Base-by-base conservation (phyloP, 2,113 vertebrate genomes). In the Colius striatus region DNA sequence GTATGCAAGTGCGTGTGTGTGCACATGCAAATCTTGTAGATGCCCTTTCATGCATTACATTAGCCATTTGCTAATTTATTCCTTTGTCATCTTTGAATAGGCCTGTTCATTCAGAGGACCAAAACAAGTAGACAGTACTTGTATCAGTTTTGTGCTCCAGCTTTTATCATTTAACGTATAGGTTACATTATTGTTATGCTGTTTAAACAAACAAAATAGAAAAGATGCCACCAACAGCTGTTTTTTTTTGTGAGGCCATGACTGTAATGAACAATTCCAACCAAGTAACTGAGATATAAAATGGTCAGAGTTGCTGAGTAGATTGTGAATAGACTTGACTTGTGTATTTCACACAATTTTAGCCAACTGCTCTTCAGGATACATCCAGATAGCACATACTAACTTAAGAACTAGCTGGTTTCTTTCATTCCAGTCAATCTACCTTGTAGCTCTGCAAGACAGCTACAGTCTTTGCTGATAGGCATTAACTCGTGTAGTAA, bases 21-120 rank as follows among this genome's bases (percentile, higher is more conserved):
- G 3, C 90, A 84, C 90, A 22, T 58, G 95, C 90, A 60, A 48
- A 88, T 67, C 92, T 68, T 51, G 84, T 88, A 84, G 91, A 73
- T 15, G 3, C 67, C 83, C 68, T 75, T 68, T 75, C 79, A 19
- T 68, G 72, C 92, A 62, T 96, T 84, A 19, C 90, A 51, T 96
- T 94, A 90, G 83, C 89, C 93, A 76, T 94, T 90, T 87, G 89
- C 94, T 97, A 96, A 97, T 97, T 95, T 95, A 93, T 96, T 97
- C 91, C 66, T 95, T 89, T 97, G 94, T 92, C 89, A 82, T 94
- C 92, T 94, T 87, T 83, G 77, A 92, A 71, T 87, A 96, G 82
- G 67, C 87, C 81, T 96, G 38, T 95, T 97, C 62, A 74, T 90
- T 84, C 92, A 95, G 85, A 94, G 96, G 92, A 94, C 95, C 90